Evolutionary conservation across 2,797 vertebrate species (phyloP), one percentile per base, ranked within the genome.

Genomic region (Alauda arvensis): DNA sequence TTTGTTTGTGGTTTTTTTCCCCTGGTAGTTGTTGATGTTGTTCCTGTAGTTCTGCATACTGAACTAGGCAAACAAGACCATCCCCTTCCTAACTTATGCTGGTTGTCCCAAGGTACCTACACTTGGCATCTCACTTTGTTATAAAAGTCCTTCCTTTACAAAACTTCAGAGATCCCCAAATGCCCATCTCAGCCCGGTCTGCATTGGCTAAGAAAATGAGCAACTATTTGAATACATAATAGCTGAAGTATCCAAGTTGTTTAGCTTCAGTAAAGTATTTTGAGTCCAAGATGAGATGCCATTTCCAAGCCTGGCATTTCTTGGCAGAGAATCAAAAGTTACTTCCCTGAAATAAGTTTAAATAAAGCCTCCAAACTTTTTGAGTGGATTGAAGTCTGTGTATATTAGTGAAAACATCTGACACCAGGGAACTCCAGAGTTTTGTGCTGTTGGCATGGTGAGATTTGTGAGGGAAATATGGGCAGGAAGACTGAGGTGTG

Each of bases 271-370:
- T 29, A 3, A 81, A 70, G 71, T 74, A 70, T 82, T 89, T 86
- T 79, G 61, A 78, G 77, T 61, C 9, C 5, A 33, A 46, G 16
- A 56, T 37, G 43, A 89, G 53, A 81, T 79, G 45, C 28, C 45
- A 48, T 85, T 83, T 83, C 57, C 26, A 87, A 79, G 51, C 39
- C 25, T 71, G 75, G 34, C 42, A 61, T 56, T 88, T 60, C 46
- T 86, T 87, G 68, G 39, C 59, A 14, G 40, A 45, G 19, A 83
- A 52, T 42, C 48, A 68, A 34, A 17, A 43, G 42, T 70, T 78
- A 33, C 15, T 87, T 91, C 71, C 90, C 53, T 55, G 77, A 82
- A 86, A 82, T 42, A 83, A 60, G 31, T 74, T 90, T 78, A 72
- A 87, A 85, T 56, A 76, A 63, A 85, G 21, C 5, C 9, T 85